A percentile compares a stretch with the other conserved stretches of the same genome.
Conservation (phyloP, 2,113 vertebrate genomes). For the Romanogobio albipinnatus region DNA sequence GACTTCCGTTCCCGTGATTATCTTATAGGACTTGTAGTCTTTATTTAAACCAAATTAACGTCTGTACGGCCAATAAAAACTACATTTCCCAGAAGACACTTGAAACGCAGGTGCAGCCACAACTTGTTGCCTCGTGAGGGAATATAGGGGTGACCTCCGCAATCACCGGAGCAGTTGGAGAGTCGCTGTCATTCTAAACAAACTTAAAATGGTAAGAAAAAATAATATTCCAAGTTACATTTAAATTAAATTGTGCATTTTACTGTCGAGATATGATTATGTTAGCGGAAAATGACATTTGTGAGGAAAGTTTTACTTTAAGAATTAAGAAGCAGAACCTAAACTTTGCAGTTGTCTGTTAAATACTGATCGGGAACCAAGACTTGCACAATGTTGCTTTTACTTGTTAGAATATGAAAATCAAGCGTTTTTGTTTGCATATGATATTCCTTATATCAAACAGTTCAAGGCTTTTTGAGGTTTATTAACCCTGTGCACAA, state of each 20-base stretch:
- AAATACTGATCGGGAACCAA: neutral
- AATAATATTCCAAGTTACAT: neutral
- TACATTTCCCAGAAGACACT: constrained; percentile 51
- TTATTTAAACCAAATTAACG: neutral
- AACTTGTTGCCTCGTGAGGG: constrained; percentile 48
- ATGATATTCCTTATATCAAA: neutral
- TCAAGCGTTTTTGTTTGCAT: neutral
- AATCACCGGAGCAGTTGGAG: constrained; percentile 33
- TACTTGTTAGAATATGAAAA: neutral
- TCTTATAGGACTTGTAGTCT: constrained; percentile 42
- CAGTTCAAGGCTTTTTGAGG: neutral
- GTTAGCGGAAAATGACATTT: neutral
- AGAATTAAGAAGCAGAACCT: neutral
- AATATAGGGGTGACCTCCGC: constrained; percentile 66
- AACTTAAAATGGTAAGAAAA: constrained; percentile 68
- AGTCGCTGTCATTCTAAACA: neutral
- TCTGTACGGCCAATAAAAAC: neutral
- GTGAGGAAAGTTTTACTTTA: neutral
- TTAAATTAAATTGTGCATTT: neutral
- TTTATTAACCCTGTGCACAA: neutral
- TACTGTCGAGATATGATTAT: neutral
- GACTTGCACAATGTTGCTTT: neutral
- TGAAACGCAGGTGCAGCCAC: constrained; percentile 37
- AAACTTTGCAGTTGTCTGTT: neutral
- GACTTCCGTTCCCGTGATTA: neutral